Evolutionary conservation across 2,888 invertebrate species (phyloP), one percentile per base, ranked within the genome.

Genomic region (Nomada flava): DNA sequence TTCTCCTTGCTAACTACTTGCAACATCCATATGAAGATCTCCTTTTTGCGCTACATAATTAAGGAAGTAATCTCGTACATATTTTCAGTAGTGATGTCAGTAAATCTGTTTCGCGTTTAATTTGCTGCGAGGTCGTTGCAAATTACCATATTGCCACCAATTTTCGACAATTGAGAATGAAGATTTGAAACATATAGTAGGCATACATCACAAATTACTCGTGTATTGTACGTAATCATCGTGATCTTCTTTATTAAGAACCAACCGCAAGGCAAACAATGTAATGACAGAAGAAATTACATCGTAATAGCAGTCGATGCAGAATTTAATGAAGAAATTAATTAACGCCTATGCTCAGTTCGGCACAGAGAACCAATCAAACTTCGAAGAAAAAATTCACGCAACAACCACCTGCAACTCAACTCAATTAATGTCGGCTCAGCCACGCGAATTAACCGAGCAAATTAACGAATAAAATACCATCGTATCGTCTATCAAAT

Each of bases 81-180:
- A 77, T 80, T 77, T 77, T 55, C 71, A 79, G 77, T 26, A 65
- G 36, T 79, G 79, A 79, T 76, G 77, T 79, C 79, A 79, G 77
- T 71, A 76, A 79, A 71, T 79, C 79, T 67, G 77, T 67, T 62
- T 79, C 70, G 65, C 70, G 59, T 71, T 67, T 67, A 71, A 79
- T 60, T 77, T 9, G 53, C 18, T 10, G 42, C 77, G 71, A 77
- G 78, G 79, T 77, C 79, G 62, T 29, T 9, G 29, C 15, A 13
- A 80, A 77, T 80, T 72, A 80, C 68, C 74, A 53, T 69, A 62
- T 65, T 82, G 79, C 74, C 82, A 62, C 13, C 52, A 53, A 62
- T 29, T 29, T 68, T 60, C 36, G 36, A 64, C 59, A 47, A 59
- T 59, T 26, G 26, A 29, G 20, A 52, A 42, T 26, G 64, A 71